Conservation (phyloP, 1,140 invertebrate genomes). For the Solen grandis region DNA sequence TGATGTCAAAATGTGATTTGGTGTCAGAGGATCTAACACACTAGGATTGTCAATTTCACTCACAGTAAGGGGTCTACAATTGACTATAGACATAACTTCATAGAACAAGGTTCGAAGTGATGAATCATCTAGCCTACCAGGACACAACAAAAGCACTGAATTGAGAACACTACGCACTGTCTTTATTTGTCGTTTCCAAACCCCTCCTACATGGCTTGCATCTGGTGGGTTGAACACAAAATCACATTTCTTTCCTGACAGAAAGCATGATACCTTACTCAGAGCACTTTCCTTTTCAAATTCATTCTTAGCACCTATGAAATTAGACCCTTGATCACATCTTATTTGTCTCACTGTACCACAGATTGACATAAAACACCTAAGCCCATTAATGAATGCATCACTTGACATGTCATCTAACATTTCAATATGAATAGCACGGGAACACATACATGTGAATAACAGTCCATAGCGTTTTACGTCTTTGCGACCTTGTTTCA, state of each 20-base stretch:
- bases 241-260: neutral
- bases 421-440: slow-evolving; percentile 63
- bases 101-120: slow-evolving; percentile 47
- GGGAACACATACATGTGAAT: slow-evolving; percentile 56
- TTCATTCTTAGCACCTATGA: slow-evolving; percentile 46
- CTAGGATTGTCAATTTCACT: slow-evolving; percentile 45
- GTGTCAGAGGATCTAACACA: slow-evolving; percentile 49
- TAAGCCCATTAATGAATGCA: slow-evolving; percentile 60
- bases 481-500: slow-evolving; percentile 49
- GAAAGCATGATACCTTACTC: slow-evolving; percentile 2
- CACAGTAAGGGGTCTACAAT: slow-evolving; percentile 43
- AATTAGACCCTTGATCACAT: slow-evolving; percentile 58
- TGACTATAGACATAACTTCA: slow-evolving; percentile 51
- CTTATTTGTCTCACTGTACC: slow-evolving; percentile 50
- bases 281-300: neutral
- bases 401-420: slow-evolving; percentile 57
- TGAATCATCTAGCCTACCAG: slow-evolving; percentile 48
- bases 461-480: slow-evolving; percentile 59
- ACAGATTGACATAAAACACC: slow-evolving; percentile 54
- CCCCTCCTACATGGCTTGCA: slow-evolving; percentile 52
- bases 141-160: slow-evolving; percentile 1
- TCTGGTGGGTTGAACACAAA: slow-evolving; percentile 30
- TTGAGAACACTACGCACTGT: slow-evolving; percentile 51
- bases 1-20: slow-evolving; percentile 63
- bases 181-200: slow-evolving; percentile 56